These are phyloP conservation scores for Dasyornis broadbenti DNA, from an alignment of 2,113 vertebrate species.

Conservation along the genomic window DNA sequence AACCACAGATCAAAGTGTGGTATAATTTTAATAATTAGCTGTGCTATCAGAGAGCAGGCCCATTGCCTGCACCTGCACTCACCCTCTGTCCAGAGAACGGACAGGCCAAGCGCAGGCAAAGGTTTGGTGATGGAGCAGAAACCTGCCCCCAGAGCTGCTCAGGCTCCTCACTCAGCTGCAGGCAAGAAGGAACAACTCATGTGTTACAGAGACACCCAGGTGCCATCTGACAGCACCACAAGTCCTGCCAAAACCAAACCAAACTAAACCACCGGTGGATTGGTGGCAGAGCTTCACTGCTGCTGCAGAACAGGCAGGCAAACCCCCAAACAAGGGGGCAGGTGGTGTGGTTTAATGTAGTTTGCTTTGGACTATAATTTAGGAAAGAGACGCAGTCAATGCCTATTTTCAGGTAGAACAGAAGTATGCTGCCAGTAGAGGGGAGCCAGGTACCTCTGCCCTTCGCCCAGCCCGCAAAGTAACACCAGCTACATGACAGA, in stretches of 20 bases:
- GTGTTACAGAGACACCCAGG: background rate
- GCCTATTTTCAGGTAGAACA: background rate
- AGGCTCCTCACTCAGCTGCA: background rate
- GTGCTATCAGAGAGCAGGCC: background rate
- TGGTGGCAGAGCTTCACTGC: background rate
- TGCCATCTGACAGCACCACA: background rate
- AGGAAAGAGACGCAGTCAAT: background rate
- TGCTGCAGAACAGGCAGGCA: background rate
- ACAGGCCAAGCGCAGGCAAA: background rate
- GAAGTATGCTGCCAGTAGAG: rapidly evolving
- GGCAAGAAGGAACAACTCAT: background rate
- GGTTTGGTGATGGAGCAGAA: background rate
- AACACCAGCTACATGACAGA: background rate
- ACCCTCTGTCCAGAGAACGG: rapidly evolving
- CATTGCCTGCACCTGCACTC: rapidly evolving
- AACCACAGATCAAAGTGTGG: background rate
- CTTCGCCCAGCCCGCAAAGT: background rate
- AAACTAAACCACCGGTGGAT: rapidly evolving
- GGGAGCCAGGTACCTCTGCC: background rate
- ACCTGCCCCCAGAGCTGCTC: background rate
- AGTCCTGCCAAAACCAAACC: background rate
- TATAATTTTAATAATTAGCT: background rate
- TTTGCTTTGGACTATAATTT: background rate
- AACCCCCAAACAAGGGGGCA: background rate
- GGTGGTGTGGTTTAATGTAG: background rate